phyloP scores from a whole-genome alignment of 2,113 vertebrate species.

The Peromyscus maniculatus region DNA sequence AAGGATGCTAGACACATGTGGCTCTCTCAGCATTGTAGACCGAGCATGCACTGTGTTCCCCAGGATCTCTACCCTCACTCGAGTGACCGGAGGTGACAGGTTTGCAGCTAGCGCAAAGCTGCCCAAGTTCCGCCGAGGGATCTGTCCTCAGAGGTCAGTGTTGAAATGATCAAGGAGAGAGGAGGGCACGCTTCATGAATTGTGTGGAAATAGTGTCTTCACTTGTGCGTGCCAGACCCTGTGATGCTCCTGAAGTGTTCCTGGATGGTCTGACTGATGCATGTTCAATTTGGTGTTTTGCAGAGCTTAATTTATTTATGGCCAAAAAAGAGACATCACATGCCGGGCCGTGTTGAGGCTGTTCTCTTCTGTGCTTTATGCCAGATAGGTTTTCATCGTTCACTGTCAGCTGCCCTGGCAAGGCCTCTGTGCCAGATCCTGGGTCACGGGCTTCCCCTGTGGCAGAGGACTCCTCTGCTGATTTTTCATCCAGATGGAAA shows the following conservation, averaged over 20 bases:
- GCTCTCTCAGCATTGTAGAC: not conserved
- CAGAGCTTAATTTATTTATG: not conserved
- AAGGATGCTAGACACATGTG: not conserved
- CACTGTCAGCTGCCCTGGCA: constrained; percentile 79
- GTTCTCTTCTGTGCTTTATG: constrained; percentile 30
- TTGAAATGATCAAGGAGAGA: not conserved
- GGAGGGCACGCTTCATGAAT: not conserved
- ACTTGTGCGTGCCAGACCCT: not conserved
- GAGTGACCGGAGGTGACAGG: not conserved
- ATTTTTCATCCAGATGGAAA: constrained; percentile 76
- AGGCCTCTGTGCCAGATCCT: constrained; percentile 75
- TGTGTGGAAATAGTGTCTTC: not conserved
- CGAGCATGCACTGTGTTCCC: not conserved
- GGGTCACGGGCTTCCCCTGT: constrained; percentile 75
- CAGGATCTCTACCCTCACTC: not conserved
- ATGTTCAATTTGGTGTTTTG: not conserved
- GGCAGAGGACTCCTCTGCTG: constrained; percentile 83
- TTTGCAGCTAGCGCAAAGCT: not conserved
- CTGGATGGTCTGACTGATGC: not conserved
- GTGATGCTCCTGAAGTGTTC: not conserved
- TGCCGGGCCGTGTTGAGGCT: not conserved
- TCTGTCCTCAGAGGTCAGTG: not conserved
- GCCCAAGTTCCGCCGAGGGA: not conserved
- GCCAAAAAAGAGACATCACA: not conserved
- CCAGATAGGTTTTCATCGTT: constrained; percentile 70